phyloP scores from a whole-genome alignment of 2,113 vertebrate species.

The Mus spicilegus region DNA sequence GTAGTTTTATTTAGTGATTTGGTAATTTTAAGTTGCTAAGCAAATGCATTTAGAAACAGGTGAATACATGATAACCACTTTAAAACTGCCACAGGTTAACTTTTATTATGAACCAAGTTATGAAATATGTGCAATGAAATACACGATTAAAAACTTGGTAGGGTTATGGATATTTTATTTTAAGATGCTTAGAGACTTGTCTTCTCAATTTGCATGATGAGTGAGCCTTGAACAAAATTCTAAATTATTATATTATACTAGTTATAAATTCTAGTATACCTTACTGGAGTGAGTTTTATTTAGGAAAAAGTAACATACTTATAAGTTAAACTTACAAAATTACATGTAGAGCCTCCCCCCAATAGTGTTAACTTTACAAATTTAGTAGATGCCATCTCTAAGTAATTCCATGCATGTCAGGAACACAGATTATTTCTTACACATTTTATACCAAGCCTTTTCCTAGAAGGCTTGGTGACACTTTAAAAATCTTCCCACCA shows the following conservation, averaged over 20 bases:
- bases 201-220: neutral
- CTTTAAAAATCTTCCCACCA: neutral
- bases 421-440: neutral
- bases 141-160: slow-evolving; percentile 18
- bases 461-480: neutral
- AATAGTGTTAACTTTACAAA: neutral
- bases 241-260: neutral
- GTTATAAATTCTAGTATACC: neutral
- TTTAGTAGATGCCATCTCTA: neutral
- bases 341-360: neutral
- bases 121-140: neutral
- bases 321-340: neutral
- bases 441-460: too few relatives aligned
- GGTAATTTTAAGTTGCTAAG: slow-evolving; percentile 40
- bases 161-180: slow-evolving; percentile 49
- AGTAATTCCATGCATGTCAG: neutral
- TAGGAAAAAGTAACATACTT: neutral
- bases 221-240: neutral
- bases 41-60: slow-evolving; percentile 72
- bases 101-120: neutral
- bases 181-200: slow-evolving; percentile 41
- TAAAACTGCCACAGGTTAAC: slow-evolving; percentile 47
- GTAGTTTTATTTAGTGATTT: slow-evolving; percentile 71
- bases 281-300: slow-evolving; percentile 21
- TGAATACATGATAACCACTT: slow-evolving; percentile 47